A percentile compares a stretch with the other conserved stretches of the same genome.
phyloP scores from a whole-genome alignment of 1,140 invertebrate species.

The Bombus sylvicola region DNA sequence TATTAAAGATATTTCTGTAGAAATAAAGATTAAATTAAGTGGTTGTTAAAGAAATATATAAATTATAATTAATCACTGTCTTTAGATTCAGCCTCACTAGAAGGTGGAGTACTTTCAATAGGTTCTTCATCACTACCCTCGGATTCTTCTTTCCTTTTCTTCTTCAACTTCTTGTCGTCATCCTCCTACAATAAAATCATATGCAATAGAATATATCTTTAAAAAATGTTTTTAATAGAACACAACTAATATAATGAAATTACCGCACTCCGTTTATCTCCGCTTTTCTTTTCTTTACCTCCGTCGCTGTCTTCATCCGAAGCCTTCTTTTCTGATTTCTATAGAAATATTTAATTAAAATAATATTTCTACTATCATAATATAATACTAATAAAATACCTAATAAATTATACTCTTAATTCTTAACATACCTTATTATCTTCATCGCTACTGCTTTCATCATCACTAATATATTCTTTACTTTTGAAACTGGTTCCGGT shows the following conservation, averaged over 20 bases:
- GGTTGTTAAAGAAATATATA: neutral
- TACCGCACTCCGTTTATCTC: constrained; percentile 54
- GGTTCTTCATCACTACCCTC: constrained; percentile 77
- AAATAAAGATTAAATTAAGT: neutral
- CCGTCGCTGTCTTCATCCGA: constrained; percentile 72
- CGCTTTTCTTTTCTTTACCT: constrained; percentile 70
- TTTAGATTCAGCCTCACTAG: constrained; percentile 78
- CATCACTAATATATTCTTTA: constrained; percentile 94
- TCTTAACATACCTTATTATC: constrained; percentile 63
- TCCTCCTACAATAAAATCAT: constrained; percentile 44
- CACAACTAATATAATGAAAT: neutral
- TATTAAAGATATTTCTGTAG: neutral
- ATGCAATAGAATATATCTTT: neutral
- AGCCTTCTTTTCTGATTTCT: constrained; percentile 70
- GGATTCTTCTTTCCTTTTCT: constrained; percentile 64
- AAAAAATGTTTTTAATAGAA: neutral
- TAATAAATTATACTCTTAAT: neutral
- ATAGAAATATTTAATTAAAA: constrained; percentile 18
- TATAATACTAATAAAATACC: neutral
- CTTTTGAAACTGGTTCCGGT: constrained; percentile 89
- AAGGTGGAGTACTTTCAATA: constrained; percentile 77
- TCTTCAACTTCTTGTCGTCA: constrained; percentile 58
- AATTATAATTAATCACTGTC: constrained; percentile 76
- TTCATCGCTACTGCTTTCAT: constrained; percentile 85
- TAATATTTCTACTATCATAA: neutral